A percentile compares a stretch with the other conserved stretches of the same genome.
Evolutionary conservation across 1,140 invertebrate species (phyloP).

Genomic region (Archegozetes longisetosus): DNA sequence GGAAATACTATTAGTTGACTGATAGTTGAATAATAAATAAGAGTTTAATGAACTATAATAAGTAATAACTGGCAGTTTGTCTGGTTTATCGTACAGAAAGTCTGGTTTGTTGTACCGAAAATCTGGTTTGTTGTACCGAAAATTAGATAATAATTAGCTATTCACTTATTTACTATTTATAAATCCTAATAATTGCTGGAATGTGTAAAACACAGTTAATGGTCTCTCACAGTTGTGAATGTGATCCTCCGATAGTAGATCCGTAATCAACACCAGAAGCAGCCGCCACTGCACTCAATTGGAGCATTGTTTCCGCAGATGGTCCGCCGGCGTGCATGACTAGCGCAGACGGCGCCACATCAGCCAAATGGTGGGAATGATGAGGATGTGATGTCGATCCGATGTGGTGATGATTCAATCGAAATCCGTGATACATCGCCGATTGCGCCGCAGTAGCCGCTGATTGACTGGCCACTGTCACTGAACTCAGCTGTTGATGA

Average conservation of each 20-base stretch:
- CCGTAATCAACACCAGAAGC: constrained; percentile 6
- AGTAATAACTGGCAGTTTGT: too few relatives aligned
- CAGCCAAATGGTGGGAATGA: constrained; percentile 13
- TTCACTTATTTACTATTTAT: neutral
- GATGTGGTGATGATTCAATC: constrained; percentile 4
- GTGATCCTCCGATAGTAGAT: neutral
- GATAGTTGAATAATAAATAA: too few relatives aligned
- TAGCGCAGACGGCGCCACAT: constrained; percentile 16
- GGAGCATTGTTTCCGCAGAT: constrained; percentile 11
- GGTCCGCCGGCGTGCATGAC: constrained; percentile 12
- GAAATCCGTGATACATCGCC: neutral
- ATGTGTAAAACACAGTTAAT: neutral
- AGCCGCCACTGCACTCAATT: constrained; percentile 9
- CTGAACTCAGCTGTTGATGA: neutral
- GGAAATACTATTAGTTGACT: too few relatives aligned
- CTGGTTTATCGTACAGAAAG: too few relatives aligned
- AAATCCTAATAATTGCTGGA: constrained; percentile 5
- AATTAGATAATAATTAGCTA: too few relatives aligned
- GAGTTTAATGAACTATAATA: too few relatives aligned
- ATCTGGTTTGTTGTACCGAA: too few relatives aligned
- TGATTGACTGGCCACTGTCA: neutral
- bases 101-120: too few relatives aligned
- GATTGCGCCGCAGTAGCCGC: neutral
- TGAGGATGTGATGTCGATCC: neutral
- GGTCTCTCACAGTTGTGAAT: neutral